phyloP scores from a whole-genome alignment of 2,113 vertebrate species.

The Lontra canadensis region DNA sequence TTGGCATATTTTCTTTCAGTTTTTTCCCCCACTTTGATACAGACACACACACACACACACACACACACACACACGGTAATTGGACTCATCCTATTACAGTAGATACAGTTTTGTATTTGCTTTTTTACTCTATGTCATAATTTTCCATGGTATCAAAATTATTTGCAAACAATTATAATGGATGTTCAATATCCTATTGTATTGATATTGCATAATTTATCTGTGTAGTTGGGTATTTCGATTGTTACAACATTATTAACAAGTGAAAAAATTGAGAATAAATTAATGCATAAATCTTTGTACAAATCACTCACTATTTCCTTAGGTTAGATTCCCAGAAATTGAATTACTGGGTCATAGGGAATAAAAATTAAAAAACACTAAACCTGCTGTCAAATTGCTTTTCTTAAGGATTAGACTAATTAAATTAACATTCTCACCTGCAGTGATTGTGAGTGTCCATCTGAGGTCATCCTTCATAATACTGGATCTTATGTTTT shows the following conservation, averaged over 20 bases:
- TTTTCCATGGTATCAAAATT: constrained; percentile 24
- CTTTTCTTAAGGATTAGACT: neutral
- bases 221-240: neutral
- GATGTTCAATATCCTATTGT: neutral
- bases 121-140: constrained; percentile 24
- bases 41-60: neutral
- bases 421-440: neutral
- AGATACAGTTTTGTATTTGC: constrained; percentile 5
- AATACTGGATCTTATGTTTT: neutral
- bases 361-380: constrained; percentile 15
- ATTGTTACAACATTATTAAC: neutral
- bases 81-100: neutral
- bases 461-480: neutral
- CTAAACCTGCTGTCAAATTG: neutral
- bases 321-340: neutral
- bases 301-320: constrained; percentile 18
- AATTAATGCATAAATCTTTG: constrained; percentile 15
- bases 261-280: constrained; percentile 31
- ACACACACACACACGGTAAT: neutral
- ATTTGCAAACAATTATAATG: constrained; percentile 20
- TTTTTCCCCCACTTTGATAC: neutral
- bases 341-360: constrained; percentile 2
- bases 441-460: neutral
- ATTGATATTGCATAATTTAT: constrained; percentile 23
- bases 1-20: neutral